Evolutionary conservation across 2,797 vertebrate species (phyloP), one percentile per base, ranked within the genome.

Genomic region (Syndactyla subalaris): DNA sequence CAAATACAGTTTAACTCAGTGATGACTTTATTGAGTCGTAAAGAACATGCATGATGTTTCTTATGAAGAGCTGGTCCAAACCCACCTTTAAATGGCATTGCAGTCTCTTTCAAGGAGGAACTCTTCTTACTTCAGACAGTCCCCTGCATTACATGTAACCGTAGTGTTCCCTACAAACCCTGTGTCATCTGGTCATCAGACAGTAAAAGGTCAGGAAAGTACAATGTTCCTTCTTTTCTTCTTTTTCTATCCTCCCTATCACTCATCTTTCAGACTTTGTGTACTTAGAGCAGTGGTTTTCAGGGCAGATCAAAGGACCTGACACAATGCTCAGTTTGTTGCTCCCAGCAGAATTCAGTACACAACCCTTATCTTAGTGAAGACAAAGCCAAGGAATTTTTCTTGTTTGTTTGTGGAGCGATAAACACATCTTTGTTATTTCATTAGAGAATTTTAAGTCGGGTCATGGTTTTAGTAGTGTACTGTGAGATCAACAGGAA

Each of bases 371-470:
- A 90, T 90, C 91, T 71, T 46, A 49, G 61, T 27, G 66, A 92
- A 71, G 89, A 94, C 89, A 97, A 96, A 96, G 80, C 66, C 89
- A 95, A 90, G 80, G 80, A 89, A 63, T 93, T 88, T 86, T 67
- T 90, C 61, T 57, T 88, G 88, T 84, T 95, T 93, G 73, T 89
- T 96, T 92, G 66, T 82, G 12, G 52, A 87, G 45, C 0, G 9
- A 87, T 88, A 92, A 94, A 85, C 70, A 68, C 4, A 0, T 78
- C 83, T 86, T 92, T 76, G 52, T 90, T 90, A 26, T 82, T 86
- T 88, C 71, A 82, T 89, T 67, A 46, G 45, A 88, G 77, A 82
- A 90, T 93, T 96, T 84, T 67, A 95, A 86, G 67, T 85, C 1
- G 0, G 17, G 45, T 23, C 74, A 34, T 76, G 71, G 41, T 62